Base-by-base conservation (phyloP, 1,140 invertebrate species). In the Eueides isabella region DNA sequence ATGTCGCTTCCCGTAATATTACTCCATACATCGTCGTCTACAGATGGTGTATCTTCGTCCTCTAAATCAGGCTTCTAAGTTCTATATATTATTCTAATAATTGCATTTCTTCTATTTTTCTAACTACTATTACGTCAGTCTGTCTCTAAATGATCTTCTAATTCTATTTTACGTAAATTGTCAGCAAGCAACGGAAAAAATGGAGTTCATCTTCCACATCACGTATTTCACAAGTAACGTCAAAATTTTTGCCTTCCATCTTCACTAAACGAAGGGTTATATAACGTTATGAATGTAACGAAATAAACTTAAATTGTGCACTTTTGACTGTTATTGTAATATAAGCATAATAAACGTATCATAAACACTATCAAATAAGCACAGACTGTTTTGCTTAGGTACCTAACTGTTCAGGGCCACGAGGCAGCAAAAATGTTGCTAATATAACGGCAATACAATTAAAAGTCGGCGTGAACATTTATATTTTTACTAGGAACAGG, bases 111-210 rank as follows among this genome's bases (percentile, higher is more conserved):
- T 48, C 41, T 48, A 5, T 48, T 48, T 48, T 48, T 48, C 41
- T 48, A 48, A 48, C 41, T 48, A 48, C 41, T 12, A 48, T 48
- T 48, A 12, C 12, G 4, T 48, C 41, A 48, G 4, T 48, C 41
- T 48, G n/a, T 48, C 41, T 19, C 41, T 48, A 48, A 48, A 48
- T 48, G 41, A 48, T 48, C 41, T 48, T 48, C 41, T 48, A 48
- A 48, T 48, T 16, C 12, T 48, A 48, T 48, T 48, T 48, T 19
- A 48, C 41, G 4, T 48, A 48, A 48, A 48, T 48, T 19, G 41
- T 48, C 41, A 12, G 41, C 41, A 48, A 48, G 41, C 41, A 48
- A 48, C 41, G 41, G 4, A n/a, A n/a, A 48, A 48, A 48, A 48
- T 48, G 4, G 41, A 48, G 41, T 48, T 48, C 41, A 48, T 48